These are phyloP conservation scores for Echinops telfairi DNA, from an alignment of 2,113 vertebrate species.

Conservation along the genomic window DNA sequence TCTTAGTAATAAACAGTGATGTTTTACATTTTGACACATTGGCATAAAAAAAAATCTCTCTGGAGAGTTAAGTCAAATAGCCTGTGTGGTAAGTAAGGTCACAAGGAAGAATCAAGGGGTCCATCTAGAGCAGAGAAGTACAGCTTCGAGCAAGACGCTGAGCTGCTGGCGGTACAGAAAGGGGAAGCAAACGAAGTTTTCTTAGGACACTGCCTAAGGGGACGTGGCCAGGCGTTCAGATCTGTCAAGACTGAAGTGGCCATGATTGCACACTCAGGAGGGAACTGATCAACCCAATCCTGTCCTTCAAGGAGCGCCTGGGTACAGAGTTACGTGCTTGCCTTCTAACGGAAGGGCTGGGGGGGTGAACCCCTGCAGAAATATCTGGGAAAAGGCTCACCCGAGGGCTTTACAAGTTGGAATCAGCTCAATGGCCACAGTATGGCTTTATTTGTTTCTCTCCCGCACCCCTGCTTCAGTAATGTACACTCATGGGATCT, in stretches of 20 bases:
- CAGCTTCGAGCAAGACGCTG: background rate
- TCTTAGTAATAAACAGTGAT: background rate
- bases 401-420: background rate
- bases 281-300: background rate
- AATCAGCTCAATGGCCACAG: background rate
- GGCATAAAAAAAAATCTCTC: background rate
- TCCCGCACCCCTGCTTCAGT: too few species aligned
- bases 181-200: background rate
- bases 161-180: background rate
- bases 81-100: background rate
- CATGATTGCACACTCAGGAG: background rate
- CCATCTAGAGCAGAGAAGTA: background rate
- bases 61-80: constrained; percentile 7
- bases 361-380: background rate
- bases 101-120: background rate
- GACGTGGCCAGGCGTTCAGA: background rate
- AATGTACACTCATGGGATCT: background rate
- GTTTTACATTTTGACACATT: constrained; percentile 47
- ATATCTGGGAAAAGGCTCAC: background rate
- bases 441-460: background rate
- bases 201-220: background rate
- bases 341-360: background rate
- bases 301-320: background rate
- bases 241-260: background rate
- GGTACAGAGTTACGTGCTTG: background rate